phyloP scores from a whole-genome alignment of 2,888 invertebrate species.

The Meghimatium bilineatum region DNA sequence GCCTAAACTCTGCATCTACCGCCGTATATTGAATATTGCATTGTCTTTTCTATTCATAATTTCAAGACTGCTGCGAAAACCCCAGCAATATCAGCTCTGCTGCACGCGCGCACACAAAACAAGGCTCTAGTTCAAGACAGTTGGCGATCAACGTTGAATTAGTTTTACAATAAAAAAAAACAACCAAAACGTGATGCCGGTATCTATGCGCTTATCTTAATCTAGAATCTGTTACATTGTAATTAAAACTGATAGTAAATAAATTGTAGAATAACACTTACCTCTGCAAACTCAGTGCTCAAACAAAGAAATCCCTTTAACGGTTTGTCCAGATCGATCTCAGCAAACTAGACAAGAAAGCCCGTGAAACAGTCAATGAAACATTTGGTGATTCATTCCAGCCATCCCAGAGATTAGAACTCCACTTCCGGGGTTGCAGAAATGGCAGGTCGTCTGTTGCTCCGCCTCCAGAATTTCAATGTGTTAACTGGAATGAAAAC shows the following conservation, averaged over 20 bases:
- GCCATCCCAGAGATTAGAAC: slow-evolving; percentile 20
- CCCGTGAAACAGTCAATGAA: slow-evolving; percentile 18
- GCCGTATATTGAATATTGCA: too few species aligned
- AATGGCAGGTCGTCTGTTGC: slow-evolving; percentile 6
- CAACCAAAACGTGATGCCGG: slow-evolving; percentile 9
- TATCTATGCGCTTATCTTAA: background rate
- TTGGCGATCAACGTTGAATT: background rate
- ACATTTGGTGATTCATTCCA: slow-evolving; percentile 5
- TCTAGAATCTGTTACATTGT: background rate
- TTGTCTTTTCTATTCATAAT: background rate
- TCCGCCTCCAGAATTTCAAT: slow-evolving; percentile 4
- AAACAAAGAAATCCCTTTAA: slow-evolving; percentile 15
- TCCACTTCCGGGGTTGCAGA: slow-evolving; percentile 19
- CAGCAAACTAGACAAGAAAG: slow-evolving; percentile 13
- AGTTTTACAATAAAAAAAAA: background rate
- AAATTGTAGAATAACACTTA: background rate
- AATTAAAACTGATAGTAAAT: background rate
- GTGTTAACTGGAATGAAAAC: background rate
- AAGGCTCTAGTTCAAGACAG: slow-evolving; percentile 1
- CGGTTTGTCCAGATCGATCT: slow-evolving; percentile 9
- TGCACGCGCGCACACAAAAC: background rate
- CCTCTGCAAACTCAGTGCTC: slow-evolving; percentile 1
- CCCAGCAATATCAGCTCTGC: background rate
- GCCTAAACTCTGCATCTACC: too few species aligned
- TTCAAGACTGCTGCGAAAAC: background rate